phyloP scores from a whole-genome alignment of 1,140 invertebrate species.

The Chrysomallon squamiferum region DNA sequence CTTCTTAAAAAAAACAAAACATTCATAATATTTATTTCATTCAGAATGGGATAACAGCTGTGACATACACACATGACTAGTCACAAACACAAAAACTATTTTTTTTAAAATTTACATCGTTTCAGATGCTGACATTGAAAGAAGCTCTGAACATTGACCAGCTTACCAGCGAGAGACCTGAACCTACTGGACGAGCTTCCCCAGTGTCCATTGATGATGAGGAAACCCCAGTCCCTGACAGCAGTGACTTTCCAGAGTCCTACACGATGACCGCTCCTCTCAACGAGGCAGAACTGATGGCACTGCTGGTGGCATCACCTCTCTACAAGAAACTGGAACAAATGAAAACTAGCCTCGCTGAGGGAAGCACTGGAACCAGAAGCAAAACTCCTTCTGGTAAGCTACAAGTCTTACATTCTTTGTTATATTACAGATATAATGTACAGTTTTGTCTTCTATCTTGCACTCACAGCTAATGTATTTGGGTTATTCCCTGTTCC shows the following conservation, averaged over 20 bases:
- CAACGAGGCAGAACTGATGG: conserved; percentile 56
- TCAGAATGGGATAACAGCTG: too few relatives aligned
- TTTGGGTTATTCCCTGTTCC: too few relatives aligned
- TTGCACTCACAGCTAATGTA: too few relatives aligned
- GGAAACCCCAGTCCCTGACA: conserved; percentile 1
- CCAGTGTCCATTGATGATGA: neutral
- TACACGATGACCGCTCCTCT: conserved; percentile 56
- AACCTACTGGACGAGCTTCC: neutral
- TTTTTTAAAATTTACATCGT: too few relatives aligned
- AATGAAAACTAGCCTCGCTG: conserved; percentile 50
- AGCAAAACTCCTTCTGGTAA: too few relatives aligned
- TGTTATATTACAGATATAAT: too few relatives aligned
- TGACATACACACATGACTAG: too few relatives aligned
- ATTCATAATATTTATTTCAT: too few relatives aligned
- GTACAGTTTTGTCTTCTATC: too few relatives aligned
- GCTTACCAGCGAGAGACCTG: conserved; percentile 11
- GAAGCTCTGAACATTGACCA: conserved; percentile 50
- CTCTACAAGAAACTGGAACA: conserved; percentile 59
- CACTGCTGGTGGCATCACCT: conserved; percentile 56
- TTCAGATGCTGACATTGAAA: conserved; percentile 49
- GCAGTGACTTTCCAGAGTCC: conserved; percentile 31
- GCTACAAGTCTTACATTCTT: too few relatives aligned
- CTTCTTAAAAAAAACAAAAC: too few relatives aligned
- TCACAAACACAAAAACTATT: too few relatives aligned
- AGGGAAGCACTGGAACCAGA: conserved; percentile 18